phyloP scores from a whole-genome alignment of 1,140 invertebrate species.

The Aphaenogaster rudis region DNA sequence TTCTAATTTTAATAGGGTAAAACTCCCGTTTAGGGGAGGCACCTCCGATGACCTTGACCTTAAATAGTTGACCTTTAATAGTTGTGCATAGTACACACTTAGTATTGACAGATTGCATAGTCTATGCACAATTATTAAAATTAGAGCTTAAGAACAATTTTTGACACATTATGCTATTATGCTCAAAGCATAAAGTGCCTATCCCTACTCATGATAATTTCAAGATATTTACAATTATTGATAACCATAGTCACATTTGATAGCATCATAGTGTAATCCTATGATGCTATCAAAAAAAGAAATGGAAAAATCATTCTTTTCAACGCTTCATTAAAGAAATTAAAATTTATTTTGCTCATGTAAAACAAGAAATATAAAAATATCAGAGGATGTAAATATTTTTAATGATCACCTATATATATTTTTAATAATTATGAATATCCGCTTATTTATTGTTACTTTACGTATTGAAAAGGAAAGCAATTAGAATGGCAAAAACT shows the following conservation, averaged over 20 bases:
- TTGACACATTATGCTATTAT: no score
- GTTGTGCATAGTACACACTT: no score
- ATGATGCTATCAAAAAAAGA: not conserved
- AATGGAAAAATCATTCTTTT: not conserved
- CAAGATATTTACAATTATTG: slow-evolving; percentile 25
- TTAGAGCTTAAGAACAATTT: no score
- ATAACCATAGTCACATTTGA: not conserved
- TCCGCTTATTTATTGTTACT: not conserved
- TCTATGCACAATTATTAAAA: no score
- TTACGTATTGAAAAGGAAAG: not conserved
- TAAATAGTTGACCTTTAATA: no score
- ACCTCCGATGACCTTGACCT: no score
- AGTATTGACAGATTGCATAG: no score
- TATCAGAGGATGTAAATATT: not conserved
- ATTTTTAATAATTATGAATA: not conserved
- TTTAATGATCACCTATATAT: not conserved
- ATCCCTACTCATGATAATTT: slow-evolving; percentile 6
- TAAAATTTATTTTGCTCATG: not conserved
- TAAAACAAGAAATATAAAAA: slow-evolving; percentile 5
- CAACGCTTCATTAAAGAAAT: not conserved
- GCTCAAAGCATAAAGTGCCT: no score
- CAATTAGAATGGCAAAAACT: not conserved
- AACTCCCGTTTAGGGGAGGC: no score
- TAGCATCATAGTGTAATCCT: not conserved
- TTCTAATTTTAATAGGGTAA: no score